These are phyloP conservation scores for Abrostola tripartita DNA, from an alignment of 2,888 invertebrate genomes.

Conservation along the genomic window DNA sequence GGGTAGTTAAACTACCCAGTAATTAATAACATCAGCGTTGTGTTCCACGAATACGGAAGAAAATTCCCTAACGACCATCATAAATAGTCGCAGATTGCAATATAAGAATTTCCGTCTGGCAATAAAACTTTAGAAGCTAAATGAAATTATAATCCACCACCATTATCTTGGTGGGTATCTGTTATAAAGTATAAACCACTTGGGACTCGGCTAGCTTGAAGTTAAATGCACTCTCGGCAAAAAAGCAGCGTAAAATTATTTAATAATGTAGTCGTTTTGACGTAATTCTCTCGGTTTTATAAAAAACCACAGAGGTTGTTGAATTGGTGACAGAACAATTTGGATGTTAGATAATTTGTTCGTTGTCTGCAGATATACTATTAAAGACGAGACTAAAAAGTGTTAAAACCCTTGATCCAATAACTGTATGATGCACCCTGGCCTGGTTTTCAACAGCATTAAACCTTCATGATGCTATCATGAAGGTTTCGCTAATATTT, in stretches of 20 bases:
- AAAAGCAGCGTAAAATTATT: neutral
- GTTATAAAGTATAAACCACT: neutral
- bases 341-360: too few species aligned
- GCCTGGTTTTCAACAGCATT: too few species aligned
- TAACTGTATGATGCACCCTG: too few species aligned
- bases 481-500: too few species aligned
- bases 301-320: too few species aligned
- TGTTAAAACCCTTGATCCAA: too few species aligned
- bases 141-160: slow-evolving; percentile 34
- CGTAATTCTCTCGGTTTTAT: too few species aligned
- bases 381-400: too few species aligned
- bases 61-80: slow-evolving; percentile 35
- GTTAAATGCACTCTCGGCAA: neutral
- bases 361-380: too few species aligned
- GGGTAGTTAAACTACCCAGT: slow-evolving; percentile 31
- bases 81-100: slow-evolving; percentile 46
- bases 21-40: slow-evolving; percentile 23
- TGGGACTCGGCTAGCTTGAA: neutral
- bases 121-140: slow-evolving; percentile 34
- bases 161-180: slow-evolving; percentile 18
- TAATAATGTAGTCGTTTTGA: neutral
- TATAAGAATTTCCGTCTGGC: slow-evolving; percentile 30
- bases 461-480: too few species aligned
- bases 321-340: too few species aligned
- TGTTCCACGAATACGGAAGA: slow-evolving; percentile 40